Base-by-base conservation (phyloP, 2,888 invertebrate genomes). In the Drosophila multiciliata region DNA sequence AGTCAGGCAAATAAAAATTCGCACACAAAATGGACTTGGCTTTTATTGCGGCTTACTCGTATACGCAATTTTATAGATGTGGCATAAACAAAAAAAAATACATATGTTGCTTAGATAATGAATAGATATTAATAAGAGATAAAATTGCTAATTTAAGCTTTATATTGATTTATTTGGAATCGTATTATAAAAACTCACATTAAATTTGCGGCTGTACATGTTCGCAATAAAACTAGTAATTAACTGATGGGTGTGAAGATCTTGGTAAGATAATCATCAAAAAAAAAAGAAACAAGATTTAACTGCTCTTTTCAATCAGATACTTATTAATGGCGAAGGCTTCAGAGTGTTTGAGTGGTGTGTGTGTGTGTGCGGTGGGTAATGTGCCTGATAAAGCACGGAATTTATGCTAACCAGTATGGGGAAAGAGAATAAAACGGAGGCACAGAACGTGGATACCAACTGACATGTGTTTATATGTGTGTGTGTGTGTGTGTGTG, bases 221-320 rank as follows among this genome's bases (percentile, higher is more conserved):
- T 32, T 20, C 1, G 23, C 42, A 29, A 59, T 45, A 58, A 58
- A 71, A 40, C 52, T 23, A n/a, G 62, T 42, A 42, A 48, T 35
- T 35, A 71, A 64, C 55, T 72, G 62, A 64, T 55, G 57, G 49
- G 73, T 73, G 60, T 58, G 65, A 78, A 78, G 64, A 73, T 73
- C 71, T 63, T 40, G 17, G 36, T 42, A 15, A 48, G 78, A 57
- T 73, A 61, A 75, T 58, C 74, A 53, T 61, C 26, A 48, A 26
- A 50, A 23, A 38, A 23, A 15, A 15, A 3, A 15, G 12, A 40
- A n/a, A 57, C 73, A 78, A 58, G 78, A 49, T 54, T 73, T 73
- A 78, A 75, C 74, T 74, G 59, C 61, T 62, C 60, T 75, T 63
- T 66, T 79, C 40, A 75, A 55, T 74, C 67, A 66, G 67, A 66